These are phyloP conservation scores for Heteronetta atricapilla DNA, from an alignment of 2,113 vertebrate species.

Conservation along the genomic window DNA sequence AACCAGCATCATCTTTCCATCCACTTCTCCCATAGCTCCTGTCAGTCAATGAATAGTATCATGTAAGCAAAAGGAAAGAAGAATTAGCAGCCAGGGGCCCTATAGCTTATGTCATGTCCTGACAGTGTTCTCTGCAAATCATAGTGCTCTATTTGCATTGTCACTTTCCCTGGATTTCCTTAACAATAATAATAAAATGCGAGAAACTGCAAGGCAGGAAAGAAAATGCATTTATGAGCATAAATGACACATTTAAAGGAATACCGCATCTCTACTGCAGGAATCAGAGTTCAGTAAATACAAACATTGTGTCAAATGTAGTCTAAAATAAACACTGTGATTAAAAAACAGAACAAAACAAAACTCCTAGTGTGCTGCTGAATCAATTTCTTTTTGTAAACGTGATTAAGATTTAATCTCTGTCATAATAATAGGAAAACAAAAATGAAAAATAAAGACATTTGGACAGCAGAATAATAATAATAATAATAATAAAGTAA, in stretches of 20 bases:
- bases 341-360: background rate
- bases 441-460: constrained; percentile 10
- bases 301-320: background rate
- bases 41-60: background rate
- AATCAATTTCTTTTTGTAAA: background rate
- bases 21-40: background rate
- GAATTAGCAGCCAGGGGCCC: background rate
- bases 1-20: background rate
- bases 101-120: background rate
- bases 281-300: background rate
- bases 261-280: background rate
- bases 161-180: background rate
- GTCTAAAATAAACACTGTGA: background rate
- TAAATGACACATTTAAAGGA: background rate
- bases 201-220: background rate
- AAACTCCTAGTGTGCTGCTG: background rate
- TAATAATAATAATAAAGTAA: background rate
- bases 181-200: background rate
- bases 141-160: background rate
- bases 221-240: background rate
- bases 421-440: background rate
- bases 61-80: background rate
- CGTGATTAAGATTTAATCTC: background rate
- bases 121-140: background rate
- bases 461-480: background rate